Conservation (phyloP, 2,113 vertebrate species). For the Hassar affinis region DNA sequence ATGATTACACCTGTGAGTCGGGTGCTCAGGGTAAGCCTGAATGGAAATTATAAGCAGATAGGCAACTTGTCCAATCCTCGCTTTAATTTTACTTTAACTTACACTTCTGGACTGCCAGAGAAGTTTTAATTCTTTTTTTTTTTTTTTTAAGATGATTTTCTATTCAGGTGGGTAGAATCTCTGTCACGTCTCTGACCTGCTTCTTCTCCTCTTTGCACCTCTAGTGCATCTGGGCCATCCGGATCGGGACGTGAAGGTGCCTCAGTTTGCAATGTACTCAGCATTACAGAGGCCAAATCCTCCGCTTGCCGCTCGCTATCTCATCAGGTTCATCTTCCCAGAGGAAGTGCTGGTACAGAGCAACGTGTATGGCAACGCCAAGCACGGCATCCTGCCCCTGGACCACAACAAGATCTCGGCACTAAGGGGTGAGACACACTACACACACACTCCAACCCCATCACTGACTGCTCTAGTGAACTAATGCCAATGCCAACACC, state of each 20-base stretch:
- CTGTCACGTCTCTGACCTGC: neutral
- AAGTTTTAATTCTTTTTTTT: neutral
- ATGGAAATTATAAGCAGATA: neutral
- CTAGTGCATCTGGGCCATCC: conserved; percentile 72
- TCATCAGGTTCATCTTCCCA: conserved; percentile 75
- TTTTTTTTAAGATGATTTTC: neutral
- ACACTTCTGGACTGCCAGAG: neutral
- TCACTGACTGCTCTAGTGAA: neutral
- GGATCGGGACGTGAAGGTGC: conserved; percentile 65
- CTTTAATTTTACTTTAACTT: too few species aligned
- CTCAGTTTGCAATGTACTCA: conserved; percentile 62
- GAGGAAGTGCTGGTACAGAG: conserved; percentile 74
- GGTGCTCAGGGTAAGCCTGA: conserved; percentile 13
- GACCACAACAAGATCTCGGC: conserved; percentile 73
- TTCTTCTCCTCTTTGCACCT: neutral
- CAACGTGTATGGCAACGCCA: conserved; percentile 68
- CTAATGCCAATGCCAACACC: neutral
- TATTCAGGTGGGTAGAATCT: neutral
- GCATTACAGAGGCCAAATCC: conserved; percentile 68
- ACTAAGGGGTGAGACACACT: conserved; percentile 70
- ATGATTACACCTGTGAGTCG: neutral
- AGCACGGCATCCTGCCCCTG: conserved; percentile 66
- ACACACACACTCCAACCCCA: neutral
- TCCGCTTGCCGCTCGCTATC: conserved; percentile 70
- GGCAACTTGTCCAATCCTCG: too few species aligned